These are phyloP conservation scores for Apostichopus japonicus DNA, from an alignment of 35 echinoderm and acorn worm genomes.

Conservation along the genomic window DNA sequence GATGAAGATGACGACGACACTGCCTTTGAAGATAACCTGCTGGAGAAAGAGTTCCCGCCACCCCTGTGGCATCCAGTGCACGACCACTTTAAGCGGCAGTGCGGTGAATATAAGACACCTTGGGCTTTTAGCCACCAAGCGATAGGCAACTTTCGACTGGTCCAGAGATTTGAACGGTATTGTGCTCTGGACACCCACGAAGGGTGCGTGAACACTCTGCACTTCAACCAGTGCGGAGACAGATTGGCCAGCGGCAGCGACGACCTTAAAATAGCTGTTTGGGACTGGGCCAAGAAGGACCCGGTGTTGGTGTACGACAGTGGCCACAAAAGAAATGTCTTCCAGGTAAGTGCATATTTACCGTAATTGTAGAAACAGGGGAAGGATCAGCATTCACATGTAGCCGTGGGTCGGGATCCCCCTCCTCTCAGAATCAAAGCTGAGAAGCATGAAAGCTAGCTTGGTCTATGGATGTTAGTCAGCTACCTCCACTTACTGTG, in stretches of 20 bases:
- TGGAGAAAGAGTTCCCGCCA: constrained; percentile 36
- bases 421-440: too few relatives aligned
- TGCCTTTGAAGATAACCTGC: not conserved
- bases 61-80: constrained; percentile 30
- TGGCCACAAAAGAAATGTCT: constrained; percentile 92
- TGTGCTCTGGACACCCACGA: constrained; percentile 73
- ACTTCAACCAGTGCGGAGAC: constrained; percentile 84
- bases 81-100: constrained; percentile 21
- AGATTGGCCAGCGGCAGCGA: constrained; percentile 90
- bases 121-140: constrained; percentile 54
- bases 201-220: constrained; percentile 93
- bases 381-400: too few relatives aligned
- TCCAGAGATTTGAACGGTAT: constrained; percentile 78
- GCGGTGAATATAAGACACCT: constrained; percentile 56
- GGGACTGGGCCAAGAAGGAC: constrained; percentile 84
- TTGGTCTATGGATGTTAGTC: too few relatives aligned
- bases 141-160: constrained; percentile 66
- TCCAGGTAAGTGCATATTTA: constrained; percentile 70
- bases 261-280: constrained; percentile 83
- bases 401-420: too few relatives aligned
- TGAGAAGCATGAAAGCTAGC: too few relatives aligned
- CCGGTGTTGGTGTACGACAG: constrained; percentile 73
- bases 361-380: too few relatives aligned
- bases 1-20: constrained; percentile 8
- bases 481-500: too few relatives aligned